A percentile compares a stretch with the other conserved stretches of the same genome.
These are phyloP conservation scores for Sterna hirundo DNA, from an alignment of 2,113 vertebrate genomes.

Conservation along the genomic window DNA sequence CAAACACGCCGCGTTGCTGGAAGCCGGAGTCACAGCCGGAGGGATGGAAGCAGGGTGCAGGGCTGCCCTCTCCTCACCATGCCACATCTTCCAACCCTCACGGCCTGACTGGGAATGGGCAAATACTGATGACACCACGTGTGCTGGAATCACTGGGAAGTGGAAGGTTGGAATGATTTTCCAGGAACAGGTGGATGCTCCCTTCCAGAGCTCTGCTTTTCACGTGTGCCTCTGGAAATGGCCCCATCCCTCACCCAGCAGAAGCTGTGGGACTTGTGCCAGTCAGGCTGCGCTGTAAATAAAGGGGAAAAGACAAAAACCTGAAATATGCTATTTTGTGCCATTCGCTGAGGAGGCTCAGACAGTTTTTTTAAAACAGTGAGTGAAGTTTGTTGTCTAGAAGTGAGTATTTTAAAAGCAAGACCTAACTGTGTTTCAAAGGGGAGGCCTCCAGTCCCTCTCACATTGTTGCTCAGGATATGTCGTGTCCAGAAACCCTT, in stretches of 20 bases:
- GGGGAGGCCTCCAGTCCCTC: neutral
- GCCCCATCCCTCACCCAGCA: neutral
- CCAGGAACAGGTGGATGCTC: neutral
- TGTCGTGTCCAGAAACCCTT: neutral
- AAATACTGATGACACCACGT: neutral
- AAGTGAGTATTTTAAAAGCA: neutral
- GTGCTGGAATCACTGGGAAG: neutral
- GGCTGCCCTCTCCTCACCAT: neutral
- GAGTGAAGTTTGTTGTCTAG: neutral
- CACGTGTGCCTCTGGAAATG: neutral
- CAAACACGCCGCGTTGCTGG: rapidly evolving
- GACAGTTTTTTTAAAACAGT: neutral
- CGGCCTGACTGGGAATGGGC: neutral
- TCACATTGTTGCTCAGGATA: neutral
- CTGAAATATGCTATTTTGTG: neutral
- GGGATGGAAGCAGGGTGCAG: rapidly evolving
- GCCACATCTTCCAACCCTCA: rapidly evolving
- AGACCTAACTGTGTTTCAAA: neutral
- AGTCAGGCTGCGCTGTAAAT: rapidly evolving
- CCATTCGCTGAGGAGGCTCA: neutral
- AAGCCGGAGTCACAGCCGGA: neutral
- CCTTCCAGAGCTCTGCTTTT: neutral
- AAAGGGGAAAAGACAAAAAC: neutral
- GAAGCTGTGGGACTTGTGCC: neutral
- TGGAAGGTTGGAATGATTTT: neutral